These are phyloP conservation scores for Esox lucius DNA, from an alignment of 2,797 vertebrate genomes.

Conservation along the genomic window DNA sequence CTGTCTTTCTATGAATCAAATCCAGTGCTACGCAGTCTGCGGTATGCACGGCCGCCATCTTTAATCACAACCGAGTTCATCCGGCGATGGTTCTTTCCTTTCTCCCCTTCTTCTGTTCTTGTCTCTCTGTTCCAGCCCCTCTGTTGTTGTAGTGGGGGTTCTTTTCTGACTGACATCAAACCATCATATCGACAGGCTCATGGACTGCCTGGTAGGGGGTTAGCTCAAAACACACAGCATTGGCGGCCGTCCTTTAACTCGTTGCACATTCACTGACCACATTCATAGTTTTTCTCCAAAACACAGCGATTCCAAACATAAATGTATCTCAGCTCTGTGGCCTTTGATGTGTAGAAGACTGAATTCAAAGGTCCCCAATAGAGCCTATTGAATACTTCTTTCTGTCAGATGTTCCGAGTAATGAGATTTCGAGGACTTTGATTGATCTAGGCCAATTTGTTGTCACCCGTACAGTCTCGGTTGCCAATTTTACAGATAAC, in stretches of 20 bases:
- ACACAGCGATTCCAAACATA: constrained; percentile 58
- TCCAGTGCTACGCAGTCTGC: constrained; percentile 77
- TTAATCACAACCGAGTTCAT: constrained; percentile 81
- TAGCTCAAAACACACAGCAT: constrained; percentile 69
- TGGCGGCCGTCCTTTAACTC: constrained; percentile 76
- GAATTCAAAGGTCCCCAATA: constrained; percentile 79
- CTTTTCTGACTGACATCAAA: constrained; percentile 80
- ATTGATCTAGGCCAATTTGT: constrained; percentile 75
- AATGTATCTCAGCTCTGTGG: constrained; percentile 63
- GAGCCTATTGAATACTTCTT: constrained; percentile 76
- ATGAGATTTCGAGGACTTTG: constrained; percentile 81
- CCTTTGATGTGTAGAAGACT: constrained; percentile 84
- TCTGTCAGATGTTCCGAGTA: constrained; percentile 81
- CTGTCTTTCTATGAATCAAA: constrained; percentile 64
- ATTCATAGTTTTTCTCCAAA: constrained; percentile 65
- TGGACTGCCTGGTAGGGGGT: constrained; percentile 75
- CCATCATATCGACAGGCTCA: constrained; percentile 75
- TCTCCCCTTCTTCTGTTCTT: constrained; percentile 72
- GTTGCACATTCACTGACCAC: constrained; percentile 68
- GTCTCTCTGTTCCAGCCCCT: constrained; percentile 73
- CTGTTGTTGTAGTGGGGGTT: constrained; percentile 70
- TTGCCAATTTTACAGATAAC: constrained; percentile 31
- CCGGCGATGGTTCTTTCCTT: constrained; percentile 76
- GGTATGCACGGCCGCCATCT: constrained; percentile 80
- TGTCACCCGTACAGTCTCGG: constrained; percentile 44